Evolutionary conservation across 1,140 invertebrate species (phyloP), one percentile per base, ranked within the genome.

Genomic region (Papilio helenus): DNA sequence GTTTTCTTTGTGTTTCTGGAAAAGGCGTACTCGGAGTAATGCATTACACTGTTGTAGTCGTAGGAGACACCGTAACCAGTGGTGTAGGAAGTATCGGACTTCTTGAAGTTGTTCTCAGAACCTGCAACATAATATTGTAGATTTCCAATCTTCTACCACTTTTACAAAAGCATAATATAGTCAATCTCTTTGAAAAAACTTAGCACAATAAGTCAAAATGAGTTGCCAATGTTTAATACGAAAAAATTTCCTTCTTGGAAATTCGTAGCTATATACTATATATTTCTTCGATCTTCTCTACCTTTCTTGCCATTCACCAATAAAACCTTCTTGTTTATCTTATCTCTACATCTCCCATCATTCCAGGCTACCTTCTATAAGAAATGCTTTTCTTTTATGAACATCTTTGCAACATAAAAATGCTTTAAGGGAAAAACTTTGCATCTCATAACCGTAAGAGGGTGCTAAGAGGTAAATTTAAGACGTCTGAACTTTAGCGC

Each of bases 31-130:
- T 96, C 94, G 0, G 97, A 97, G 86, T 98, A 98, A 88, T 98
- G 98, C 97, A 98, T 98, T 1, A 98, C 96, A 80, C 97, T 98
- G 72, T 96, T 95, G 86, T 97, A 98, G 90, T 98, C 97, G 80
- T 98, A 98, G 0, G 95, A 93, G 1, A 97, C 95, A 2, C 97
- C 97, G 83, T 95, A 97, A 20, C 95, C 95, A 61, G 96, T 94
- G 0, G 96, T 96, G 3, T 89, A 93, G 16, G 92, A 90, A 20
- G 89, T 87, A 1, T 95, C 94, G 0, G 96, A 95, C 88, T 97
- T 97, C 73, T 96, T 95, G 89, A 98, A 97, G 88, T 97, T 97
- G 51, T 92, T 94, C 86, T 96, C 95, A 3, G 96, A 95, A 26
- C 96, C 96, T 95, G 79, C 0, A 84, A 84, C 26, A 76, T 73